Percentiles rank a stretch among this genome's conserved stretches.
Conservation (phyloP, 2,797 vertebrate species). For the Poeciliopsis infans region DNA sequence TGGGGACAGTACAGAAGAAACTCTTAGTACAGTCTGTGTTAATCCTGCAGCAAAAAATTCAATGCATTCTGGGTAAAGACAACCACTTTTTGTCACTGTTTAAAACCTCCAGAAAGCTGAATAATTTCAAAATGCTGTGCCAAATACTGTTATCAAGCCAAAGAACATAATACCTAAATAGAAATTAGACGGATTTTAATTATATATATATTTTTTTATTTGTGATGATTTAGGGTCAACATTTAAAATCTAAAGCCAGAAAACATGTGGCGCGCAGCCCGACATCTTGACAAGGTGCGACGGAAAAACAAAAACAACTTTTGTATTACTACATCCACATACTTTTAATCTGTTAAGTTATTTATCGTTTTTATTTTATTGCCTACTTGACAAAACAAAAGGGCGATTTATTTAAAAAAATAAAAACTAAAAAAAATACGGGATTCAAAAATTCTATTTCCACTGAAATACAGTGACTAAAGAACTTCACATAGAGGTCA, state of each 20-base stretch:
- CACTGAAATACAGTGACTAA: background rate
- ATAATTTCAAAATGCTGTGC: background rate
- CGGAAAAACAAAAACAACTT: no score
- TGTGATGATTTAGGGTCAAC: background rate
- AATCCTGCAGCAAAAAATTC: background rate
- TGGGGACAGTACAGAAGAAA: background rate
- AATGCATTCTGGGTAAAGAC: background rate
- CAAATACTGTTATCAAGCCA: background rate
- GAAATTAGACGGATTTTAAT: background rate
- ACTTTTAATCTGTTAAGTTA: no score
- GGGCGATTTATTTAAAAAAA: background rate
- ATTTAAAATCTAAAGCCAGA: background rate
- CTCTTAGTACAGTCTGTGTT: background rate
- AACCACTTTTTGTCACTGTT: background rate
- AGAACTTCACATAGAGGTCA: background rate
- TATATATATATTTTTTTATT: no score
- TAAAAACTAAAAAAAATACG: background rate
- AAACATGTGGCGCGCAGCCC: background rate
- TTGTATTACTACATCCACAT: no score
- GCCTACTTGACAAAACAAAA: background rate
- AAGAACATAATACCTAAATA: background rate
- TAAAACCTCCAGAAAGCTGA: background rate
- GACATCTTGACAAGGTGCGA: background rate
- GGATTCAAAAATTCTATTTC: background rate
- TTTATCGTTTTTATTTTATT: constrained; percentile 1